A percentile compares a stretch with the other conserved stretches of the same genome.
phyloP scores from a whole-genome alignment of 2,113 vertebrate genomes.

The Semnornis frantzii region DNA sequence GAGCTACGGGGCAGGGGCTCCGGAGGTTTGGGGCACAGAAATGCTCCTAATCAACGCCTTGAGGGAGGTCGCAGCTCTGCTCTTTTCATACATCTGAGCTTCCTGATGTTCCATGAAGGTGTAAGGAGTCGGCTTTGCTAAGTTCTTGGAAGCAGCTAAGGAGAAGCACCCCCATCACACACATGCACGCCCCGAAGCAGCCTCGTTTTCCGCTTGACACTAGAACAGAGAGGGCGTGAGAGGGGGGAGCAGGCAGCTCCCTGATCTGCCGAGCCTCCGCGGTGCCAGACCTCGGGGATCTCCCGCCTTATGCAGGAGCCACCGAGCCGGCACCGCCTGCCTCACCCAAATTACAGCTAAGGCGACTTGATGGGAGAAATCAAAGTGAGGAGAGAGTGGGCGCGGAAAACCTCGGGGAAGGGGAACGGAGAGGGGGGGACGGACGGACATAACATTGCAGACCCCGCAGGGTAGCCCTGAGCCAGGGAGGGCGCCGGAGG shows the following conservation, averaged over 20 bases:
- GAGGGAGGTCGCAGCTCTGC: neutral
- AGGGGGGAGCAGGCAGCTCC: neutral
- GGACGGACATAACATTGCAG: neutral
- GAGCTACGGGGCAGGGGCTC: neutral
- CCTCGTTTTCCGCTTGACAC: neutral
- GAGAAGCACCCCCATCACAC: neutral
- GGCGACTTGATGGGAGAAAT: neutral
- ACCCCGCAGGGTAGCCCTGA: neutral
- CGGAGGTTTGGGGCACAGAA: neutral
- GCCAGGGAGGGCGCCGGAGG: neutral
- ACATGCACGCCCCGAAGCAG: neutral
- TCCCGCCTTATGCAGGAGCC: neutral
- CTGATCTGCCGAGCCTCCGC: neutral
- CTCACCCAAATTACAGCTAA: neutral
- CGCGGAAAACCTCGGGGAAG: too few relatives aligned
- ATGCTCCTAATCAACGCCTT: neutral
- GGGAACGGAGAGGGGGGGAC: neutral
- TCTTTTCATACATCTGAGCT: neutral
- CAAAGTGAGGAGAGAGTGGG: neutral
- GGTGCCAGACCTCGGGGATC: neutral
- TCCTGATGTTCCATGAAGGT: fast-evolving
- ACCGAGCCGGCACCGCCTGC: neutral
- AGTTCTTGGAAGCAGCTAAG: neutral
- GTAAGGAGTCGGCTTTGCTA: fast-evolving
- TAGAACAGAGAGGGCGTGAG: neutral